Conservation (phyloP, 37 sponge, comb jelly and placozoan genomes). For the Crambe crambe region DNA sequence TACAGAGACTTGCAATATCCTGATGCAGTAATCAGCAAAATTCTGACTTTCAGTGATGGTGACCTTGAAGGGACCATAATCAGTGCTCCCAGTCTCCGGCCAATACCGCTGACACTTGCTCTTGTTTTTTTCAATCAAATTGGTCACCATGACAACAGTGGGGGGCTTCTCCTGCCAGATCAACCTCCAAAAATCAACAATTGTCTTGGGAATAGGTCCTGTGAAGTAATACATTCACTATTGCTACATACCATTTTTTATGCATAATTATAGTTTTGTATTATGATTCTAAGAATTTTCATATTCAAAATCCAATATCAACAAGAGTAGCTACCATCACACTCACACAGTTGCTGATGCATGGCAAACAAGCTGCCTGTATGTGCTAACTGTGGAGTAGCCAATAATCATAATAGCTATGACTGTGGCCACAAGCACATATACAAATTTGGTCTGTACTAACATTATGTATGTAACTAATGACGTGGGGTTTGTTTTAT, state of each 20-base stretch:
- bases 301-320: too few relatives aligned
- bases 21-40: slow-evolving; percentile 59
- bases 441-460: too few relatives aligned
- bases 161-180: slow-evolving; percentile 47
- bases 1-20: slow-evolving; percentile 37
- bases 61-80: slow-evolving; percentile 62
- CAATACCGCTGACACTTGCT: slow-evolving; percentile 83
- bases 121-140: slow-evolving; percentile 60
- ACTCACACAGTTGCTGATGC: too few relatives aligned
- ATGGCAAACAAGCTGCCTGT: too few relatives aligned
- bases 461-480: too few relatives aligned
- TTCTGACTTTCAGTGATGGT: slow-evolving; percentile 34
- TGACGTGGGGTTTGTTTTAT: too few relatives aligned
- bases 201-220: slow-evolving; percentile 65
- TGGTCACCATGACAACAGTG: slow-evolving; percentile 80
- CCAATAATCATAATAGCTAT: too few relatives aligned
- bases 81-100: slow-evolving; percentile 42
- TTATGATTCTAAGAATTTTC: too few relatives aligned
- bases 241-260: too few relatives aligned
- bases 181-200: slow-evolving; percentile 75
- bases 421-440: too few relatives aligned
- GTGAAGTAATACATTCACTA: background rate
- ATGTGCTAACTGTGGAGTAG: too few relatives aligned
- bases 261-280: background rate
- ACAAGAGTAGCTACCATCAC: too few relatives aligned